phyloP scores from a whole-genome alignment of 2,113 vertebrate genomes.

The Oceanodroma tethys region DNA sequence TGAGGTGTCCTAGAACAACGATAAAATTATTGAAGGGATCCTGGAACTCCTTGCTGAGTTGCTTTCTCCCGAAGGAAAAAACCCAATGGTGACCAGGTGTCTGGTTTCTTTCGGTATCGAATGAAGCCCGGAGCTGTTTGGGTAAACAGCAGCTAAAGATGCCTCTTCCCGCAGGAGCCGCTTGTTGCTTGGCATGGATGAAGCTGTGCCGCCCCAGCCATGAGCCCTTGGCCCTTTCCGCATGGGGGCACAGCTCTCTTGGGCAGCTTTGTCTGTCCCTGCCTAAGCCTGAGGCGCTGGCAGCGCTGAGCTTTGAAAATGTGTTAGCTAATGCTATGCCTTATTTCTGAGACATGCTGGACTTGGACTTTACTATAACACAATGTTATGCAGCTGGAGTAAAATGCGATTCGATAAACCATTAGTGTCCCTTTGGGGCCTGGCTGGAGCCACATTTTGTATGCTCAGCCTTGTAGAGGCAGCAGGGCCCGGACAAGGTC shows the following conservation, averaged over 20 bases:
- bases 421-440: not conserved
- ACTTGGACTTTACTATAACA: not conserved
- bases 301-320: not conserved
- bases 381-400: not conserved
- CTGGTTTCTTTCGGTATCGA: not conserved
- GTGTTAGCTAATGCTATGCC: not conserved
- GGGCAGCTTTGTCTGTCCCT: not conserved
- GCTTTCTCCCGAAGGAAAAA: not conserved
- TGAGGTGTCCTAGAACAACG: not conserved
- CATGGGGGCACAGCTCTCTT: not conserved
- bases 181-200: not conserved
- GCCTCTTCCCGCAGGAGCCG: not conserved
- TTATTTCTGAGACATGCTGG: not conserved
- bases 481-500: not conserved
- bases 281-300: not conserved
- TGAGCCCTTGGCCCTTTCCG: not conserved
- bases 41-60: not conserved
- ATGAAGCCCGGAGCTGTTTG: not conserved
- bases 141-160: not conserved
- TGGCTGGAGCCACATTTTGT: not conserved
- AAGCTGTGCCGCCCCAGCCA: not conserved
- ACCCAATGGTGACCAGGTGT: not conserved
- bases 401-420: not conserved
- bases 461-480: not conserved
- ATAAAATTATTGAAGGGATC: not conserved